phyloP scores from a whole-genome alignment of 2,888 invertebrate species.

The Rugalucina vietnamica region DNA sequence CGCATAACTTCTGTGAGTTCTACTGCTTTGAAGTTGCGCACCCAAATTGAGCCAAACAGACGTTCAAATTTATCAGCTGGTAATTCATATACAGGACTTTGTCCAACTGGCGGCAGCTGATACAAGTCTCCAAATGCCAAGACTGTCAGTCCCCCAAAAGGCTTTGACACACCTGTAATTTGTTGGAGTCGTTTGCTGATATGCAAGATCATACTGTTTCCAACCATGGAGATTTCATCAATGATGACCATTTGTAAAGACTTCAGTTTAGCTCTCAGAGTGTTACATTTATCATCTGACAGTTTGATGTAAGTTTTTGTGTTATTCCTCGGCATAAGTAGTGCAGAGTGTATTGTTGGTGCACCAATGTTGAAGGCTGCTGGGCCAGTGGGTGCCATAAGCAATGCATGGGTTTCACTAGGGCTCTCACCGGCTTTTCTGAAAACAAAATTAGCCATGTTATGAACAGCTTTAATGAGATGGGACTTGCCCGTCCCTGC shows the following conservation, averaged over 20 bases:
- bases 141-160: conserved; percentile 15
- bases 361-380: conserved; percentile 37
- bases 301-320: conserved; percentile 3
- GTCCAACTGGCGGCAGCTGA: conserved; percentile 16
- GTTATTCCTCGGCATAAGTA: conserved; percentile 4
- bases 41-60: conserved; percentile 2
- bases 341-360: conserved; percentile 34
- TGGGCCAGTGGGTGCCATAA: conserved; percentile 32
- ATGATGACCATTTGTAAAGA: conserved; percentile 16
- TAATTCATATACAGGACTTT: not conserved
- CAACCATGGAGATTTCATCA: conserved; percentile 40
- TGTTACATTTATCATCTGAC: conserved; percentile 34
- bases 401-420: conserved; percentile 10
- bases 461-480: conserved; percentile 30
- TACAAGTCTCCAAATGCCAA: conserved; percentile 20
- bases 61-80: not conserved
- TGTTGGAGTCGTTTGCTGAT: conserved; percentile 5
- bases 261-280: conserved; percentile 15
- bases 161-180: not conserved
- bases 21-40: not conserved
- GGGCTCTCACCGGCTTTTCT: conserved; percentile 33
- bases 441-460: conserved; percentile 25
- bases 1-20: not conserved
- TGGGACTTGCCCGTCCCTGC: conserved; percentile 55
- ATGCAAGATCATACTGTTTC: conserved; percentile 14